Conservation (phyloP, 2,797 vertebrate species). For the Parambassis ranga region DNA sequence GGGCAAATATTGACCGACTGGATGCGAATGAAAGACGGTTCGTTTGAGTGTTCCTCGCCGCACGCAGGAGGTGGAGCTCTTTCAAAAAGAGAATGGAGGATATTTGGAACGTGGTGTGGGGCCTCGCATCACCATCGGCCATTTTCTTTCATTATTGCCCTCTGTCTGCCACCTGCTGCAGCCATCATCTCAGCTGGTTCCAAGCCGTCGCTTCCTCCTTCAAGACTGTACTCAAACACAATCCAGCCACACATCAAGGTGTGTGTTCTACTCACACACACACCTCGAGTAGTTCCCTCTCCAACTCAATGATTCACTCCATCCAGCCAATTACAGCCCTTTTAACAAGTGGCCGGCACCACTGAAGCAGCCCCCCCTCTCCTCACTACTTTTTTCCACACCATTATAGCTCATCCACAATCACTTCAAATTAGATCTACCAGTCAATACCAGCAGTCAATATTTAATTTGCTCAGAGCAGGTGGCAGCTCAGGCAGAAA, state of each 20-base stretch:
- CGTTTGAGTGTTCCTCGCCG: conserved; percentile 8
- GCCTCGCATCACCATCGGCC: background rate
- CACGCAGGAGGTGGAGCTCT: no score
- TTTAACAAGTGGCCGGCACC: conserved; percentile 58
- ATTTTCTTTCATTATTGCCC: conserved; percentile 35
- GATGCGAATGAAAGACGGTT: conserved; percentile 54
- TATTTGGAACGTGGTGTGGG: no score
- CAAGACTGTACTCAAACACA: no score
- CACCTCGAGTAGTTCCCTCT: no score
- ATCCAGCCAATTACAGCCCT: conserved; percentile 71
- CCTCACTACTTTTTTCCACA: conserved; percentile 50
- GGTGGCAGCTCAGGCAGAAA: conserved; percentile 71
- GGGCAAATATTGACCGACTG: conserved; percentile 69
- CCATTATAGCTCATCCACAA: conserved; percentile 76
- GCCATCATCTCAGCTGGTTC: conserved; percentile 33
- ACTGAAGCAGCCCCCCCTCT: conserved; percentile 49
- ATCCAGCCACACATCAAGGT: no score
- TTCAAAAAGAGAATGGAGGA: no score
- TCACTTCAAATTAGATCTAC: conserved; percentile 85
- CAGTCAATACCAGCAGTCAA: conserved; percentile 83
- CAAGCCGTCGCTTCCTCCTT: background rate
- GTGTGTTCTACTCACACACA: no score
- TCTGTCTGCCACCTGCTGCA: background rate
- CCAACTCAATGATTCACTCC: conserved; percentile 55
- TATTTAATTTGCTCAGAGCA: conserved; percentile 87